Base-by-base conservation (phyloP, 2,113 vertebrate species). In the Ceyx cyanopectus region DNA sequence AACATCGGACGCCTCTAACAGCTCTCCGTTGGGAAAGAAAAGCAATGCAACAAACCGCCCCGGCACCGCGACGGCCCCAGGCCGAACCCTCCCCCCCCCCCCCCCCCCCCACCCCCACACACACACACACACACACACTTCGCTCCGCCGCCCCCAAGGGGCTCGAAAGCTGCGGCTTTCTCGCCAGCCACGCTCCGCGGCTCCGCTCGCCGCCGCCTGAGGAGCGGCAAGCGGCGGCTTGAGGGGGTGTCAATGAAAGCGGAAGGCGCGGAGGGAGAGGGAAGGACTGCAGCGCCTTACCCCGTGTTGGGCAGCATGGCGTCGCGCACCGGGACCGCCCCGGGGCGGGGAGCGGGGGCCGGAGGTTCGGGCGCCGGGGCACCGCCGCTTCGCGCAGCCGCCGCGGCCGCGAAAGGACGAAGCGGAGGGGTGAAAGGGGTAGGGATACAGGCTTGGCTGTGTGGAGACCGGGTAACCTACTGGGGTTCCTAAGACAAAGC, bases 1-100 rank as follows among this genome's bases (percentile, higher is more conserved):
- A 15, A 3, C 41, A 37, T 14, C 51, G 18, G 29, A 2, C 1
- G 19, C 12, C 9, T 14, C 0, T 2, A 10, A 10, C 20, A 26
- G 16, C 32, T 13, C 9, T 12, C 24, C 54, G 3, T 4, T 9
- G 1, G 20, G 37, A 30, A 19, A 24, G 10, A 15, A 12, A 32
- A 3, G 20, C 30, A 6, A 81, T 10, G 30, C 66, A 12, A 30
- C 56, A 8, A 24, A n/a, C 22, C 32, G 3, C 41, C n/a, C 27
- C n/a, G 8, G 26, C 57, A 24, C 16, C 15, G 8, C 57, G 19
- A 11, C 46, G 6, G 26, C 7, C 27, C 32, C 22, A 27, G 18
- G 40, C 26, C 26, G 19, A 27, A 46, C 34, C 50, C n/a, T 43
- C 9, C 45, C 45, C 29, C 41, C 21, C 21, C n/a, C 40, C 19